A percentile compares a stretch with the other conserved stretches of the same genome.
These are phyloP conservation scores for Drosophila barbarae DNA, from an alignment of 2,888 invertebrate species.

Conservation along the genomic window DNA sequence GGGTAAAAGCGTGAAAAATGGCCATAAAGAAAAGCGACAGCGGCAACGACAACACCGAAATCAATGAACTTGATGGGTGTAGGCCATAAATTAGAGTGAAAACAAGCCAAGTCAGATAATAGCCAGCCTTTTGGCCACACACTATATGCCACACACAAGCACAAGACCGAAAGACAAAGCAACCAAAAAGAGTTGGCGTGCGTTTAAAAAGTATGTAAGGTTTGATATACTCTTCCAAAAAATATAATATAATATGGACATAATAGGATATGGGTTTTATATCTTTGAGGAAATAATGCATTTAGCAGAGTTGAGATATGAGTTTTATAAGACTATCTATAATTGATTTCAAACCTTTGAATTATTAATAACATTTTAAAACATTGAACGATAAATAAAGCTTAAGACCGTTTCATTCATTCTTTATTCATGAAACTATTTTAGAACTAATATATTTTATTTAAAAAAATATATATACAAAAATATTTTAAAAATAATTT, in stretches of 20 bases:
- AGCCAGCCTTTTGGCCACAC: conserved; percentile 30
- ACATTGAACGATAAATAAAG: too few species aligned
- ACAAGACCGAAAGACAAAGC: conserved; percentile 8
- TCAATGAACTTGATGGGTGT: conserved; percentile 66
- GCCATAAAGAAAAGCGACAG: conserved; percentile 43
- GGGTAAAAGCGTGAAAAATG: conserved; percentile 68
- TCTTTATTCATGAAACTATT: too few species aligned
- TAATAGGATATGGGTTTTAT: not conserved
- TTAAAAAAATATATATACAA: too few species aligned
- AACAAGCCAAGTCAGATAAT: conserved; percentile 52
- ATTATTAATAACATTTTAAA: too few species aligned
- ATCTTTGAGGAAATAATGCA: not conserved
- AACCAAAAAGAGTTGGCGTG: conserved; percentile 63
- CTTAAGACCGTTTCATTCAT: too few species aligned
- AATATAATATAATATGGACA: not conserved
- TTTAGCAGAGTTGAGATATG: too few species aligned
- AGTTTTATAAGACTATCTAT: too few species aligned
- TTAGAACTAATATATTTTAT: too few species aligned
- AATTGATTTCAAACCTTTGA: too few species aligned
- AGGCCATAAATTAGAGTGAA: conserved; percentile 62
- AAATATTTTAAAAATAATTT: too few species aligned
- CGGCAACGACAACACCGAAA: conserved; percentile 41
- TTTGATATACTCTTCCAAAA: conserved; percentile 11
- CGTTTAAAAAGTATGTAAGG: conserved; percentile 31
- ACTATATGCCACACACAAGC: conserved; percentile 29